Conservation (phyloP, 2,888 invertebrate genomes). For the Podotricha telesiphe region DNA sequence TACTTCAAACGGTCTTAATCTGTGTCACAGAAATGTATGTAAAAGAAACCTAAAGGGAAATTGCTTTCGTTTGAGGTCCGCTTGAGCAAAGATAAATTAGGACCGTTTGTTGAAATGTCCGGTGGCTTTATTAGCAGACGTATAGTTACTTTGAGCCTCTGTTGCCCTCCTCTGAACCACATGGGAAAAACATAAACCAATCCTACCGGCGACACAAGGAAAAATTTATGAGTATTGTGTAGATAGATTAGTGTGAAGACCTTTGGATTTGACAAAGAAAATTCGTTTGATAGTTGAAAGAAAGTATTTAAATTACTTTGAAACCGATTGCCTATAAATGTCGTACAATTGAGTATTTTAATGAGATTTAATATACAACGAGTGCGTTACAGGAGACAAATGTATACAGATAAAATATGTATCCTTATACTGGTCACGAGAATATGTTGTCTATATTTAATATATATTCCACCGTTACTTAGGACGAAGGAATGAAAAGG, state of each 20-base stretch:
- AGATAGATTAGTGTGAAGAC: background rate
- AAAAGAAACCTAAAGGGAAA: constrained; percentile 68
- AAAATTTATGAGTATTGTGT: constrained; percentile 11
- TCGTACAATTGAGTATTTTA: too few relatives aligned
- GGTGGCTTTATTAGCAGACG: constrained; percentile 72
- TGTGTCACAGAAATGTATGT: constrained; percentile 56
- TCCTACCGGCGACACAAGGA: constrained; percentile 4
- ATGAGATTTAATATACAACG: too few relatives aligned
- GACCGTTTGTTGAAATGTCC: constrained; percentile 65
- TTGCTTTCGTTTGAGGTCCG: constrained; percentile 70
- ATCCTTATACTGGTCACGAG: too few relatives aligned
- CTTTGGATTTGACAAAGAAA: background rate
- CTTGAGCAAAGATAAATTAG: constrained; percentile 78
- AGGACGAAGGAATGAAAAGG: constrained; percentile 41
- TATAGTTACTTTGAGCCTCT: constrained; percentile 60
- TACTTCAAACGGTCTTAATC: constrained; percentile 44
- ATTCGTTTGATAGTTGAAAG: background rate
- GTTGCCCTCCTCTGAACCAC: constrained; percentile 59
- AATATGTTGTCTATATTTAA: constrained; percentile 56
- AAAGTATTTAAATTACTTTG: background rate
- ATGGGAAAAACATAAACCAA: constrained; percentile 57
- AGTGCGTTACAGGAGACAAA: too few relatives aligned
- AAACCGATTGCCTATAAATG: background rate
- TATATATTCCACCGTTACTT: constrained; percentile 49
- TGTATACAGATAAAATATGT: too few relatives aligned